Evolutionary conservation across 2,797 vertebrate species (phyloP).

Genomic region (Ceyx erithaca): DNA sequence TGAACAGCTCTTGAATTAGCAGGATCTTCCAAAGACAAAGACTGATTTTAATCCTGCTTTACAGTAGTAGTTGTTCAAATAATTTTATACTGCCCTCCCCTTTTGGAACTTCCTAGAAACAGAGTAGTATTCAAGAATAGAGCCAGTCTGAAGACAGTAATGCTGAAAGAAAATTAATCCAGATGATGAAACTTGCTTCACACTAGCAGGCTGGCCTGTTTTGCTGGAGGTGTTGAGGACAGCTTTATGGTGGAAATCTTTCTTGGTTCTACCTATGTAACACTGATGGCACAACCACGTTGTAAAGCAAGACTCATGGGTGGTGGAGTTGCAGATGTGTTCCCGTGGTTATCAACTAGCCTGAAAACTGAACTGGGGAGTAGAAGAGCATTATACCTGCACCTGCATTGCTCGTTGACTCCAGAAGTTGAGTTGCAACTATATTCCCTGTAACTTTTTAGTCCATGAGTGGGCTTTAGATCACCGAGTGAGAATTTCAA

Average conservation of each 20-base stretch:
- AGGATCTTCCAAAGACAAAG: background rate
- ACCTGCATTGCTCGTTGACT: background rate
- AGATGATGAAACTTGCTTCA: background rate
- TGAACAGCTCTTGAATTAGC: background rate
- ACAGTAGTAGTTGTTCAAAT: background rate
- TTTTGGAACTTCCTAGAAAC: background rate
- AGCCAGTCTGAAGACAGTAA: background rate
- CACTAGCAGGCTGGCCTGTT: background rate
- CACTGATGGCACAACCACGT: fast-evolving
- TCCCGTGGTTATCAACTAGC: background rate
- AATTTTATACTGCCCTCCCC: background rate
- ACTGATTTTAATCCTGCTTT: background rate
- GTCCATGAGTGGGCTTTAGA: background rate
- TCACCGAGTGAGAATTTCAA: background rate
- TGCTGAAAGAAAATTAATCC: background rate
- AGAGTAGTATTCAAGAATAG: background rate
- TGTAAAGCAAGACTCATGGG: background rate
- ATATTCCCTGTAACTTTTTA: background rate
- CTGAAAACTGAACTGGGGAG: background rate
- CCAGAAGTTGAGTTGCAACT: background rate
- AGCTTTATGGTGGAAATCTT: background rate
- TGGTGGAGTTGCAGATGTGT: background rate
- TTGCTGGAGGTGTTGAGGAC: background rate
- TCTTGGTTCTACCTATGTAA: background rate
- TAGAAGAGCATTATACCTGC: background rate